Conservation (phyloP, 2,113 vertebrate genomes). For the Trichomycterus rosablanca region DNA sequence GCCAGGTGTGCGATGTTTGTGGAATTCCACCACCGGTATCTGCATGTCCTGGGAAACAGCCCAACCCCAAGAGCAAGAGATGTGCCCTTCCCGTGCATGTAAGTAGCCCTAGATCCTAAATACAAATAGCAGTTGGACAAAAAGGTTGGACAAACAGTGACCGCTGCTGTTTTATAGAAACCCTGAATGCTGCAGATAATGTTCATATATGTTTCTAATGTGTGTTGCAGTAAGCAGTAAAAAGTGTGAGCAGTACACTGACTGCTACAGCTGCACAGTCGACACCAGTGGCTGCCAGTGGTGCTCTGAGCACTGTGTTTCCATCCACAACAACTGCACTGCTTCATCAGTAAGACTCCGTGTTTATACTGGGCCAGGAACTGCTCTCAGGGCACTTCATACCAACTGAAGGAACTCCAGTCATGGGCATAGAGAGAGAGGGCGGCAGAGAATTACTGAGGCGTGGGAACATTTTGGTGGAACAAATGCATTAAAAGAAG, state of each 20-base stretch:
- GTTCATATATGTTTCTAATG: conserved; percentile 58
- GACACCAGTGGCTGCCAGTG: conserved; percentile 94
- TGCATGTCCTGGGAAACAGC: conserved; percentile 81
- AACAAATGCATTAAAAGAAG: background rate
- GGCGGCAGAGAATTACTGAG: background rate
- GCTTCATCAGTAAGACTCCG: conserved; percentile 71
- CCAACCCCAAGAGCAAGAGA: conserved; percentile 11
- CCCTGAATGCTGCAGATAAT: too few relatives aligned
- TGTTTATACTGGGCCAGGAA: background rate
- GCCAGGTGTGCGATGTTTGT: conserved; percentile 78
- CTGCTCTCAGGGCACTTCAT: too few relatives aligned
- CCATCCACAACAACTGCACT: conserved; percentile 83
- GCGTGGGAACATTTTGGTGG: too few relatives aligned
- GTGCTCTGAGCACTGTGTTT: conserved; percentile 82
- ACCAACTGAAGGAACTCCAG: background rate
- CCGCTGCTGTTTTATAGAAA: too few relatives aligned
- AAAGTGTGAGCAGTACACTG: conserved; percentile 89
- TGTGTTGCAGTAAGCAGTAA: conserved; percentile 82
- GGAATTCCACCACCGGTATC: conserved; percentile 60
- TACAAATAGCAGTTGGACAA: background rate
- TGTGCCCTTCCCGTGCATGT: conserved; percentile 36
- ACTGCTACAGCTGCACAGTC: conserved; percentile 95
- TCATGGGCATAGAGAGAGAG: background rate
- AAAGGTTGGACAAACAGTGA: too few relatives aligned
- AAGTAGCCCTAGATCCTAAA: conserved; percentile 17